Evolutionary conservation across 2,797 vertebrate genomes (phyloP).

Genomic region (Labeo calbasu): DNA sequence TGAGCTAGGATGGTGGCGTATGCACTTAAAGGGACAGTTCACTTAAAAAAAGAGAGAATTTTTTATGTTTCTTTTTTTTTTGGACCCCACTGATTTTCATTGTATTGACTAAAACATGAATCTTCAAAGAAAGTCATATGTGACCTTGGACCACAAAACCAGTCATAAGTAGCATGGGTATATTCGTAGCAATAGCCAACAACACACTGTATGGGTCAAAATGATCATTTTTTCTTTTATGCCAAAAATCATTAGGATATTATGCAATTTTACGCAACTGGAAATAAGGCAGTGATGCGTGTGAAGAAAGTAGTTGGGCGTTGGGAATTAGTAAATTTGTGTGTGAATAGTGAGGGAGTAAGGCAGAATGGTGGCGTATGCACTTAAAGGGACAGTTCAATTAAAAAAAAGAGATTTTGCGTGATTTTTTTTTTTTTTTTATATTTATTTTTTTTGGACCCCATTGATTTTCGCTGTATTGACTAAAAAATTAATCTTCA

Average conservation of each 20-base stretch:
- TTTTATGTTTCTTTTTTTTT: neutral
- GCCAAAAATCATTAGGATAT: no score
- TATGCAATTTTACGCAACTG: constrained; percentile 50
- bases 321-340: constrained; percentile 26
- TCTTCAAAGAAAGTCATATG: neutral
- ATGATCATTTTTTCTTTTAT: no score
- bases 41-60: no score
- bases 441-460: neutral
- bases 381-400: neutral
- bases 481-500: neutral
- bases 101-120: neutral
- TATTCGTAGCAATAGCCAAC: no score
- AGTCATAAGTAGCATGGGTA: no score
- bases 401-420: no score
- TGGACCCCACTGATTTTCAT: neutral
- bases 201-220: no score
- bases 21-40: neutral
- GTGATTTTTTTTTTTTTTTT: neutral
- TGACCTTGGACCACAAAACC: no score
- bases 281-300: constrained; percentile 18
- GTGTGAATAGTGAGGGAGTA: neutral
- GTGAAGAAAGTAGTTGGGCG: neutral
- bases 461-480: neutral
- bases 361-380: neutral
- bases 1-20: neutral